Conservation (phyloP, 2,113 vertebrate genomes). For the Oryzias celebensis region DNA sequence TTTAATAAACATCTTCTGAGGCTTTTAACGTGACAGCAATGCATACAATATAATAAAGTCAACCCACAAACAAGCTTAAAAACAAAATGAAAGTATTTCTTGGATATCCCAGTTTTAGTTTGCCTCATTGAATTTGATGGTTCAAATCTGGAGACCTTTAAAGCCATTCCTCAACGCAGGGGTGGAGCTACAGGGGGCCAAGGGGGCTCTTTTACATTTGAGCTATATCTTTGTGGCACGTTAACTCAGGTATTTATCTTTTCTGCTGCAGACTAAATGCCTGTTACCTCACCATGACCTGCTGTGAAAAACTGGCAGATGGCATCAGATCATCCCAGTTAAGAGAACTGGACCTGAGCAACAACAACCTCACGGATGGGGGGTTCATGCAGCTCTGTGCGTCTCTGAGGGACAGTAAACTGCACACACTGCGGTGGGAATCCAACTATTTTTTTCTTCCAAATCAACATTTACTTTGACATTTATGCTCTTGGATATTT, state of each 20-base stretch:
- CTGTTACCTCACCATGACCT: slow-evolving; percentile 49
- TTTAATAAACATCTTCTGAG: too few relatives aligned
- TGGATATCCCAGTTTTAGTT: too few relatives aligned
- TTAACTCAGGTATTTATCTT: not conserved
- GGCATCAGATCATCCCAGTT: slow-evolving; percentile 36
- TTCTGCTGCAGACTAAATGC: slow-evolving; percentile 40
- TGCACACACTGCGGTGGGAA: slow-evolving; percentile 51
- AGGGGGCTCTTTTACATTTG: too few relatives aligned
- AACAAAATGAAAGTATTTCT: too few relatives aligned
- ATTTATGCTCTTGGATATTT: not conserved
- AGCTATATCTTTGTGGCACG: not conserved
- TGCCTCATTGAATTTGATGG: too few relatives aligned
- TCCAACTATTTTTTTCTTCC: not conserved
- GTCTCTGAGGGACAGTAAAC: slow-evolving; percentile 36
- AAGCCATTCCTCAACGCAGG: too few relatives aligned
- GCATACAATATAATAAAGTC: too few relatives aligned
- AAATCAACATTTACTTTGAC: not conserved
- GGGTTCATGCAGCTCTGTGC: slow-evolving; percentile 33
- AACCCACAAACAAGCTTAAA: too few relatives aligned
- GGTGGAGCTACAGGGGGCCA: too few relatives aligned
- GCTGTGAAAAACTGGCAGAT: slow-evolving; percentile 40
- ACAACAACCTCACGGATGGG: slow-evolving; percentile 61
- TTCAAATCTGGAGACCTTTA: too few relatives aligned
- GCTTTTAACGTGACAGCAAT: too few relatives aligned
- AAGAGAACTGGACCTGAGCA: slow-evolving; percentile 51